Conservation (phyloP, 2,797 vertebrate genomes). For the Catharus ustulatus region DNA sequence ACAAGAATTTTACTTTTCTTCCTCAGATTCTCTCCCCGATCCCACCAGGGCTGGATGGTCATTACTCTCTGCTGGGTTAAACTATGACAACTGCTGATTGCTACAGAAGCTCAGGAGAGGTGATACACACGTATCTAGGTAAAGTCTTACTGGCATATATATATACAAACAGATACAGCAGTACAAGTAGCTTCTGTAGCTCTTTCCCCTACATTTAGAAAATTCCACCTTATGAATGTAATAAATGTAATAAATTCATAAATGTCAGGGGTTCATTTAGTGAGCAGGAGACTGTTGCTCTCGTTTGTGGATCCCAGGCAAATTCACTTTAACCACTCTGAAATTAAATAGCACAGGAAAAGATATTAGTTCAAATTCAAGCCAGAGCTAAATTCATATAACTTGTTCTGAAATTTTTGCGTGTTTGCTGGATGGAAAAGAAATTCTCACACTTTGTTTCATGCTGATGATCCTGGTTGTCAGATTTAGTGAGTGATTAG, state of each 20-base stretch:
- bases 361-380: constrained; percentile 15
- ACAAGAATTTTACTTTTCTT: background rate
- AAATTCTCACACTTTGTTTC: background rate
- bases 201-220: background rate
- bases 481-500: background rate
- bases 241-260: background rate
- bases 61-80: background rate
- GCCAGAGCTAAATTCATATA: background rate
- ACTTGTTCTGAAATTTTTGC: background rate
- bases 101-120: background rate
- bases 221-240: background rate
- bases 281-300: background rate
- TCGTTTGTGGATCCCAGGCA: background rate
- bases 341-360: background rate
- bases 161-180: background rate
- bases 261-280: constrained; percentile 4
- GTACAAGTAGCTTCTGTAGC: background rate
- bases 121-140: background rate
- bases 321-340: constrained; percentile 4
- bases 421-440: background rate
- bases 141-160: constrained; percentile 41
- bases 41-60: background rate
- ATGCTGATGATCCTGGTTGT: background rate
- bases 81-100: background rate
- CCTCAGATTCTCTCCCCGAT: background rate